Conservation (phyloP, 2,797 vertebrate genomes). For the Antrozous pallidus region DNA sequence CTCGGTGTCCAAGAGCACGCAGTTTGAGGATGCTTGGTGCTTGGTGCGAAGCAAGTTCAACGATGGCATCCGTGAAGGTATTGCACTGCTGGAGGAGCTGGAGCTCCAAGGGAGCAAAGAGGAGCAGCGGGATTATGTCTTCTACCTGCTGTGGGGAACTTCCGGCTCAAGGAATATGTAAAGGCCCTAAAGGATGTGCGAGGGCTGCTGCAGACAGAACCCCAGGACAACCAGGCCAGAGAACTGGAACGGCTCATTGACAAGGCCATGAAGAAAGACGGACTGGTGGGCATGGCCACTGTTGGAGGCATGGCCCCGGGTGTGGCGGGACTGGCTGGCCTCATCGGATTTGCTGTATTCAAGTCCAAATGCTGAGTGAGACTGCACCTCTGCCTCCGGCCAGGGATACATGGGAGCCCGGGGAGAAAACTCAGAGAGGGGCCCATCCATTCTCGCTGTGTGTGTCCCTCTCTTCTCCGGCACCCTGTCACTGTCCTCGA, state of each 20-base stretch:
- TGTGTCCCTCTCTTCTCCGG: not conserved
- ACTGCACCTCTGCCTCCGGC: not conserved
- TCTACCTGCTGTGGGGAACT: slow-evolving; percentile 92
- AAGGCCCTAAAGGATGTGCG: slow-evolving; percentile 90
- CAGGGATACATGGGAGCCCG: not conserved
- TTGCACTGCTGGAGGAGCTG: no score
- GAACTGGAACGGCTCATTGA: slow-evolving; percentile 92
- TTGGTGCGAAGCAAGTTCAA: no score
- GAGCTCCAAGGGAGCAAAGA: slow-evolving; percentile 89
- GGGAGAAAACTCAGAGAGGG: not conserved
- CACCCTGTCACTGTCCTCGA: not conserved
- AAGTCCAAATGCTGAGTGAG: slow-evolving; percentile 89
- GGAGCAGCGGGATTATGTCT: slow-evolving; percentile 91
- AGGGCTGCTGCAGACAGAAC: slow-evolving; percentile 89
- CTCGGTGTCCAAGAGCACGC: no score
- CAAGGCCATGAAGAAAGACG: slow-evolving; percentile 93
- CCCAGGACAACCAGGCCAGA: slow-evolving; percentile 90
- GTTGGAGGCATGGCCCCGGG: slow-evolving; percentile 92
- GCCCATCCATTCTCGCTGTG: not conserved
- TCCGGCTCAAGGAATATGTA: slow-evolving; percentile 95
- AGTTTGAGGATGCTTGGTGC: no score
- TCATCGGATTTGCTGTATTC: slow-evolving; percentile 91
- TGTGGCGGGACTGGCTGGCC: slow-evolving; percentile 90
- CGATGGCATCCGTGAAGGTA: no score
- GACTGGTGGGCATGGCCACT: slow-evolving; percentile 94